Conservation (phyloP, 2,113 vertebrate genomes). For the Oceanodroma tethys region DNA sequence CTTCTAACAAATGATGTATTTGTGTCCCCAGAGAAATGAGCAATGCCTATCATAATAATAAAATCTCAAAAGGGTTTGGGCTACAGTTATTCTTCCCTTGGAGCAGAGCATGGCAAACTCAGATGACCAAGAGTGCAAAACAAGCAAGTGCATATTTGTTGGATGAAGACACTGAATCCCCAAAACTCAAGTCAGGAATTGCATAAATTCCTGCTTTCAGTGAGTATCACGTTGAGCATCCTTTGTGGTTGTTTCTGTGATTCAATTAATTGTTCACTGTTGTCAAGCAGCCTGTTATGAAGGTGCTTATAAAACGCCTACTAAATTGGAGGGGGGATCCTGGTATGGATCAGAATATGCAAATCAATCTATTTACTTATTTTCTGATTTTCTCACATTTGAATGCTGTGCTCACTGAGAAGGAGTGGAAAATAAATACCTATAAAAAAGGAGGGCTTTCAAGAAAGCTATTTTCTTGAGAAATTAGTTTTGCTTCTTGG, state of each 20-base stretch:
- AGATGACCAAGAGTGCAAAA: not conserved
- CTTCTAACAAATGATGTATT: not conserved
- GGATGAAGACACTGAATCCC: not conserved
- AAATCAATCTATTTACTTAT: not conserved
- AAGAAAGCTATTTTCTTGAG: not conserved
- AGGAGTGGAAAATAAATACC: not conserved
- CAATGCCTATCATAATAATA: not conserved
- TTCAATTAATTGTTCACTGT: not conserved
- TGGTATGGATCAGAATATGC: not conserved
- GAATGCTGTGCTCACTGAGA: not conserved
- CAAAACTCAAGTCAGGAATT: not conserved
- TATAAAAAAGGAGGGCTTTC: not conserved
- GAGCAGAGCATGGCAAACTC: not conserved
- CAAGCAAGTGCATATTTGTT: not conserved
- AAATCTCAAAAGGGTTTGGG: not conserved
- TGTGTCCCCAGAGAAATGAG: not conserved
- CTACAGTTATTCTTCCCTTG: not conserved
- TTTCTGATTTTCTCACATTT: not conserved
- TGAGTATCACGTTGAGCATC: not conserved
- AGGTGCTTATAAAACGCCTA: not conserved
- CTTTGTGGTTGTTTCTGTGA: not conserved
- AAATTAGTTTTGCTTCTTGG: not conserved
- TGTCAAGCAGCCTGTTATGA: not conserved
- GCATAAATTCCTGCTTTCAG: not conserved
- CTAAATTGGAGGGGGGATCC: not conserved